A percentile compares a stretch with the other conserved stretches of the same genome.
These are phyloP conservation scores for Papilio aristodemus DNA, from an alignment of 1,140 invertebrate genomes.

Conservation along the genomic window DNA sequence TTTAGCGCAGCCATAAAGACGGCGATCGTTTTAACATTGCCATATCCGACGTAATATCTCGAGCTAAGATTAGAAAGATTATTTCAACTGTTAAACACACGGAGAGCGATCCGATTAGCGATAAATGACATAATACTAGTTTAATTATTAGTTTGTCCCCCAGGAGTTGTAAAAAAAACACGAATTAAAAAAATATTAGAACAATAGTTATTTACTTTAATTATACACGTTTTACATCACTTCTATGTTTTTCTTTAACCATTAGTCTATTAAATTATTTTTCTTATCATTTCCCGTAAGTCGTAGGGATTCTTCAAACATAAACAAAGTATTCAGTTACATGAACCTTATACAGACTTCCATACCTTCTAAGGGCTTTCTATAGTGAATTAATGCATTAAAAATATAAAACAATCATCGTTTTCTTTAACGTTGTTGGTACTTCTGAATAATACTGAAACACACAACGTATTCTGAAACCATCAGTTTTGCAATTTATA, in stretches of 20 bases:
- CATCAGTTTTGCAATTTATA: no score
- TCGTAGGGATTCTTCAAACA: constrained; percentile 3
- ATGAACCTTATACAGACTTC: not conserved
- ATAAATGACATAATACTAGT: not conserved
- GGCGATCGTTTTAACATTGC: constrained; percentile 5
- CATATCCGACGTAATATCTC: constrained; percentile 3
- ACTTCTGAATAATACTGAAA: not conserved
- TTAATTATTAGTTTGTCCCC: not conserved
- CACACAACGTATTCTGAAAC: not conserved
- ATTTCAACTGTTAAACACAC: constrained; percentile 3
- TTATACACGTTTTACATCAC: no score
- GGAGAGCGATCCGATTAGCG: not conserved
- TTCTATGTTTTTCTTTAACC: not conserved
- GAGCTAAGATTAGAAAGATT: constrained; percentile 10
- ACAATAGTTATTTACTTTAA: no score
- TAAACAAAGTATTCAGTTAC: constrained; percentile 3
- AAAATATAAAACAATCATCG: not conserved
- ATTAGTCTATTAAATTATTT: not conserved
- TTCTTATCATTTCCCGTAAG: not conserved
- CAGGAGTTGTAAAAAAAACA: no score
- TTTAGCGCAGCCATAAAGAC: not conserved
- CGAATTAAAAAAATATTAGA: no score
- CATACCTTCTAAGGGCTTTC: not conserved
- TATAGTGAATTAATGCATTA: constrained; percentile 1
- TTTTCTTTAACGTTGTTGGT: not conserved